Evolutionary conservation across 1,140 invertebrate species (phyloP), one percentile per base, ranked within the genome.

Genomic region (Zaprionus capensis): DNA sequence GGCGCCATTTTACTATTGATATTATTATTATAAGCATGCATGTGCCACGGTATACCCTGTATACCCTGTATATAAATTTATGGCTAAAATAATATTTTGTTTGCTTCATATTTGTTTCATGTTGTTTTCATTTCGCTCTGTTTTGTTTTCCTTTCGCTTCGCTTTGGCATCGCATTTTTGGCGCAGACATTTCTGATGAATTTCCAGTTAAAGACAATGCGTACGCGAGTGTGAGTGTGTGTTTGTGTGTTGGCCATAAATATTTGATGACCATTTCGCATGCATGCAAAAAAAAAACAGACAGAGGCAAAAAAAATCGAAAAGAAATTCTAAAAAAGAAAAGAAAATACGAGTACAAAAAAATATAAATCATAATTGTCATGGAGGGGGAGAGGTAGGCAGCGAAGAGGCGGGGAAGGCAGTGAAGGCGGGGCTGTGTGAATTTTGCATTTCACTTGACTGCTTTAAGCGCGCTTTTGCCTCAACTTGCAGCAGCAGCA

Each of bases 91-190:
- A 36, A 53, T 65, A 24, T 55, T 67, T 64, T 71, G 57, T 71
- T 76, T 68, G 46, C 15, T 78, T 70, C 74, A 61, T 28, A 74
- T 78, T 72, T 51, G 4, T 26, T 65, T 64, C 6, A 14, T 22
- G 34, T 6, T 56, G 3, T 61, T 36, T 58, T 34, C 26, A n/a
- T 38, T 53, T 55, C 12, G 15, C 51, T 17, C 7, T 44, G 31
- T 58, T 58, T 49, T 63, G 49, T 20, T 20, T 69, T 20, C 49
- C 49, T 64, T 74, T 66, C 26, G 34, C 44, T 67, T 68, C 28
- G 17, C 67, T 68, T 59, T 58, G 62, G 76, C 59, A 66, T 76
- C 68, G n/a, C 2, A 62, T 80, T 82, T 80, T 76, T 73, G 64
- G 46, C 70, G 65, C 68, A 62, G 67, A 31, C 46, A 75, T 81